Conservation (phyloP, 2,797 vertebrate genomes). For the Antennarius maculatus region DNA sequence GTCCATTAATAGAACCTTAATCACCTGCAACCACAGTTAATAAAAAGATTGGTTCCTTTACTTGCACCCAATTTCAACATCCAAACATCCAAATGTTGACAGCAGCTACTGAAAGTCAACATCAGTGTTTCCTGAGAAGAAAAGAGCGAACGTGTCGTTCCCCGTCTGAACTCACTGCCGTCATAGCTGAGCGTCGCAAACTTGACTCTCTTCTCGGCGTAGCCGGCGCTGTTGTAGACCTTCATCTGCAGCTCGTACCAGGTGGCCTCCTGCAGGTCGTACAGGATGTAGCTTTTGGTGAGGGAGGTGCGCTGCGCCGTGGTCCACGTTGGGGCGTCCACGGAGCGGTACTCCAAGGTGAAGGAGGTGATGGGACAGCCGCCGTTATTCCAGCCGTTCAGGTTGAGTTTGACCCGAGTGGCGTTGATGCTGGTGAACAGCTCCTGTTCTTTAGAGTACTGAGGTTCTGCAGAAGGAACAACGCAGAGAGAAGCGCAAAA, state of each 20-base stretch:
- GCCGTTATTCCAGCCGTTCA: constrained; percentile 95
- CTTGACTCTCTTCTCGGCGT: constrained; percentile 93
- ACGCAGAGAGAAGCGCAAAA: not conserved
- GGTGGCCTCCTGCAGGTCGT: constrained; percentile 94
- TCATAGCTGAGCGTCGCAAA: constrained; percentile 95
- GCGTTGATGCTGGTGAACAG: constrained; percentile 94
- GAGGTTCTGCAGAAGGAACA: constrained; percentile 85
- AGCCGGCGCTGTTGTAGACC: constrained; percentile 95
- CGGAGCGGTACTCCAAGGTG: constrained; percentile 90
- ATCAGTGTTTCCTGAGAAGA: constrained; percentile 9
- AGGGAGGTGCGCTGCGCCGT: constrained; percentile 92
- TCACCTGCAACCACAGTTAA: constrained; percentile 24
- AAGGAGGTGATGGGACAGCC: constrained; percentile 97
- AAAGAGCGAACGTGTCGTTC: not conserved
- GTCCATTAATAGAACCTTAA: constrained; percentile 29
- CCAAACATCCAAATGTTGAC: not conserved
- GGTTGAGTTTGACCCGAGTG: constrained; percentile 91
- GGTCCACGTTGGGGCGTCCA: constrained; percentile 90
- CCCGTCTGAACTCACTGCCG: constrained; percentile 87
- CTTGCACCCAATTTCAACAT: constrained; percentile 6
- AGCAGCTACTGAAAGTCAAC: constrained; percentile 11
- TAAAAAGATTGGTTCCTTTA: constrained; percentile 19
- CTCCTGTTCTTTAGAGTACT: constrained; percentile 97
- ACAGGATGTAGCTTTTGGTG: constrained; percentile 94
- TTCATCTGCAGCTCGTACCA: constrained; percentile 98